A percentile compares a stretch with the other conserved stretches of the same genome.
Evolutionary conservation across 2,113 vertebrate genomes (phyloP).

Genomic region (Asarcornis scutulata): DNA sequence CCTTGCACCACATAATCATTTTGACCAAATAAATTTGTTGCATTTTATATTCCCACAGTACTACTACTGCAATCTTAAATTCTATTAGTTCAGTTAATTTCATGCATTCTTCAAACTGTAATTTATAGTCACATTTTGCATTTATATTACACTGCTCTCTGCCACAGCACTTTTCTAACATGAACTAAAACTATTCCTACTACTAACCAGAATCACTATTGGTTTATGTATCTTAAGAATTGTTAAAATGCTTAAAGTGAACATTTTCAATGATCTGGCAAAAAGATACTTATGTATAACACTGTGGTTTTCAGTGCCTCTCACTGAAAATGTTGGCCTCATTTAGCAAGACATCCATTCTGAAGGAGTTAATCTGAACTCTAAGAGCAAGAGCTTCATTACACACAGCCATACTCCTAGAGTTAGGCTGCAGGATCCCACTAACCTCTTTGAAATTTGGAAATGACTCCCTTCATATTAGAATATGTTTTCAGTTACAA

Average conservation of each 20-base stretch:
- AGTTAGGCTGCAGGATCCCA: background rate
- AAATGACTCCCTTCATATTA: background rate
- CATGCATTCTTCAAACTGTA: background rate
- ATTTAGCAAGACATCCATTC: background rate
- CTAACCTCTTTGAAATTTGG: background rate
- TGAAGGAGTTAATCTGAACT: background rate
- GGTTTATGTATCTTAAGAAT: background rate
- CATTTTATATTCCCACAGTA: background rate
- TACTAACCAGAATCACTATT: background rate
- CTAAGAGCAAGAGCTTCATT: background rate
- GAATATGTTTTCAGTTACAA: background rate
- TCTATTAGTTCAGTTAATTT: conserved; percentile 1
- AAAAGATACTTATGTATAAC: background rate
- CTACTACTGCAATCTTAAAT: background rate
- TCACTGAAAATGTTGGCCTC: background rate
- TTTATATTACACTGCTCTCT: background rate
- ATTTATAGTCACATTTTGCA: background rate
- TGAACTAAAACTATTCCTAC: background rate
- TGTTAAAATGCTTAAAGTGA: background rate
- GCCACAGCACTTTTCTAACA: background rate
- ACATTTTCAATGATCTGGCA: background rate
- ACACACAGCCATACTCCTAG: rapidly evolving
- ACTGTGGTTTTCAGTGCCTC: background rate
- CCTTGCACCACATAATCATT: background rate
- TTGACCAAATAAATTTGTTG: background rate